phyloP scores from a whole-genome alignment of 2,113 vertebrate genomes.

The Nansenia antarctica region DNA sequence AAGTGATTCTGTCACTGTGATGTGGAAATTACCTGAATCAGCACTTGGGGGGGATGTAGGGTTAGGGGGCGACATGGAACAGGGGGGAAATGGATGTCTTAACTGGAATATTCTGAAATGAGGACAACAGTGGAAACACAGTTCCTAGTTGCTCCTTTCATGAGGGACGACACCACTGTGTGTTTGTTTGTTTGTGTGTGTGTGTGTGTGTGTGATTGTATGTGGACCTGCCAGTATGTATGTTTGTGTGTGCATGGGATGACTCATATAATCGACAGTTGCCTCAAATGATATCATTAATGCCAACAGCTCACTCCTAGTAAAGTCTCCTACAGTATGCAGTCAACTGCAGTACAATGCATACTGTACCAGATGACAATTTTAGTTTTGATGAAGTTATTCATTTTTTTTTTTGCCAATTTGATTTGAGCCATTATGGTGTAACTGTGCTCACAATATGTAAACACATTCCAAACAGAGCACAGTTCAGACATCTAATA shows the following conservation, averaged over 20 bases:
- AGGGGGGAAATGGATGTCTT: slow-evolving; percentile 16
- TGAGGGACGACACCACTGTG: no score
- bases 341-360: neutral
- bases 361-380: no score
- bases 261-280: slow-evolving; percentile 41
- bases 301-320: slow-evolving; percentile 2
- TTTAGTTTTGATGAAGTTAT: no score
- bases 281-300: slow-evolving; percentile 11
- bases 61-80: neutral
- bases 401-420: no score
- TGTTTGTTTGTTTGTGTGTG: no score
- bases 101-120: slow-evolving; percentile 21
- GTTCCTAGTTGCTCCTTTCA: no score
- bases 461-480: neutral
- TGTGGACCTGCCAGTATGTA: no score
- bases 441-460: no score
- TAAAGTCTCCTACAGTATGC: neutral
- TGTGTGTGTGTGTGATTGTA: no score
- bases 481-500: neutral
- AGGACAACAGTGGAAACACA: neutral
- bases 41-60: slow-evolving; percentile 20
- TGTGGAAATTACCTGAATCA: slow-evolving; percentile 59
- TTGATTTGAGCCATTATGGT: no score
- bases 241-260: slow-evolving; percentile 3
- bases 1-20: slow-evolving; percentile 54